phyloP scores from a whole-genome alignment of 64 coral and sea anemone genomes.

The Cladopsammia gracilis region DNA sequence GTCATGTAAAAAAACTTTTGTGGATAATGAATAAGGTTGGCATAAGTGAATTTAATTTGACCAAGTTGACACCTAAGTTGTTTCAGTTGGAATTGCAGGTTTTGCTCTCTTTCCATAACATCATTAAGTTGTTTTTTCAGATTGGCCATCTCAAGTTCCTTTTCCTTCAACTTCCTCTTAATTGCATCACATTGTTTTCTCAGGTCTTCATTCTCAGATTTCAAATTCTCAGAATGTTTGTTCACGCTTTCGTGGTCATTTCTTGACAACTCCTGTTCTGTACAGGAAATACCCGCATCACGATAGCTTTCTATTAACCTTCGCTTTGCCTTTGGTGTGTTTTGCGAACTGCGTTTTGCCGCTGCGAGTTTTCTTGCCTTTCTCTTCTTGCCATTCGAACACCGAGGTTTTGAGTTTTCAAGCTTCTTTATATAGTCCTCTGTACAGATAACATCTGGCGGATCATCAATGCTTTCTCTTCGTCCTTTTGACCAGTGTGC shows the following conservation, averaged over 20 bases:
- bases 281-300: not conserved
- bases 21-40: not conserved
- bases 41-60: not conserved
- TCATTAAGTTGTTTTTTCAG: too few species aligned
- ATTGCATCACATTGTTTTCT: slow-evolving; percentile 23
- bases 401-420: not conserved
- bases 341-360: slow-evolving; percentile 6
- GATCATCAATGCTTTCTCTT: slow-evolving; percentile 9
- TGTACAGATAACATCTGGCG: slow-evolving; percentile 14
- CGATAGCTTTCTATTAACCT: slow-evolving; percentile 1
- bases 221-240: slow-evolving; percentile 2
- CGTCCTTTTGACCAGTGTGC: slow-evolving; percentile 41
- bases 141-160: not conserved
- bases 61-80: not conserved
- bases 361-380: slow-evolving; percentile 17
- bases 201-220: slow-evolving; percentile 32
- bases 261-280: slow-evolving; percentile 29
- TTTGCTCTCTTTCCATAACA: too few species aligned
- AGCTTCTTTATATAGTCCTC: slow-evolving; percentile 25
- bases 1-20: slow-evolving; percentile 20
- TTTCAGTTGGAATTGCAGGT: not conserved
- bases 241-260: slow-evolving; percentile 5
- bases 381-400: not conserved
- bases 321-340: not conserved
- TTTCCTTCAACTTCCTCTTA: slow-evolving; percentile 18